phyloP scores from a whole-genome alignment of 1,140 invertebrate genomes.

The Bombus fervidus region DNA sequence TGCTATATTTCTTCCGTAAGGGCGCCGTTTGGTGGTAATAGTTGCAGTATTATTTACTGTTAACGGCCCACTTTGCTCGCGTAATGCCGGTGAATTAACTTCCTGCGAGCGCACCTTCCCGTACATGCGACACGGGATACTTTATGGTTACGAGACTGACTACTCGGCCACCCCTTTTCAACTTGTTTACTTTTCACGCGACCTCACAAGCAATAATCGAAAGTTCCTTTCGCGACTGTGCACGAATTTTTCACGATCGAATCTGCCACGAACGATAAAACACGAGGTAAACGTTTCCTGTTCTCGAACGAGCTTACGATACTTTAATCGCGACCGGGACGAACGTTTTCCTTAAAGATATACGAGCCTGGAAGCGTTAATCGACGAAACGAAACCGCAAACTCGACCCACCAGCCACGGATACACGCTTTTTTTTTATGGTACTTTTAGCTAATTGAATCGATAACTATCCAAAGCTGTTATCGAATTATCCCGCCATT shows the following conservation, averaged over 20 bases:
- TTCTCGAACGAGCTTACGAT: not conserved
- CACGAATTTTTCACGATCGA: not conserved
- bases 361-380: slow-evolving; percentile 15
- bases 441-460: slow-evolving; percentile 78
- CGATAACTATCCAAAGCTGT: slow-evolving; percentile 64
- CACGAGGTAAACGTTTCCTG: not conserved
- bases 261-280: slow-evolving; percentile 10
- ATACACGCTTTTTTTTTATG: slow-evolving; percentile 46
- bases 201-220: too few species aligned
- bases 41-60: slow-evolving; percentile 76
- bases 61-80: slow-evolving; percentile 70
- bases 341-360: slow-evolving; percentile 3
- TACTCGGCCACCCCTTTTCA: slow-evolving; percentile 29
- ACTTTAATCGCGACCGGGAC: slow-evolving; percentile 15
- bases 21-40: slow-evolving; percentile 67
- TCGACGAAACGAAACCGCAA: not conserved
- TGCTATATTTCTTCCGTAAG: slow-evolving; percentile 60
- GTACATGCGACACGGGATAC: slow-evolving; percentile 59
- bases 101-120: slow-evolving; percentile 65
- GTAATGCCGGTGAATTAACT: slow-evolving; percentile 75
- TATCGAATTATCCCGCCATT: slow-evolving; percentile 76
- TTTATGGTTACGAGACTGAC: slow-evolving; percentile 61
- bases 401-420: not conserved
- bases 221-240: too few species aligned
- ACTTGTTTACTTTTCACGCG: slow-evolving; percentile 68